Evolutionary conservation across 2,113 vertebrate species (phyloP), one percentile per base, ranked within the genome.

Genomic region (Brachypteracias leptosomus): DNA sequence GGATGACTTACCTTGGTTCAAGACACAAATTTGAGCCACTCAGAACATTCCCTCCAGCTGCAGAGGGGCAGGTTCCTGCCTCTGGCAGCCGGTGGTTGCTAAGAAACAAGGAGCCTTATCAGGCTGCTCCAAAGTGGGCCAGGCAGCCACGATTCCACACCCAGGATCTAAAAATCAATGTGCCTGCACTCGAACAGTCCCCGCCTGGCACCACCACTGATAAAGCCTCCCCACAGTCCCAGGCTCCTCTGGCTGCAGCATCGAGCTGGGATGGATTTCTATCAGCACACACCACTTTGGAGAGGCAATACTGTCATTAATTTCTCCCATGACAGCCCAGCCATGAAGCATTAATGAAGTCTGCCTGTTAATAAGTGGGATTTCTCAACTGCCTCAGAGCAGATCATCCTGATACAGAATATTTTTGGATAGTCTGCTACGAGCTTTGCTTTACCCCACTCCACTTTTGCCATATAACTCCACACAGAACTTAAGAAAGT

Each of bases 21-120:
- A 86, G 89, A 55, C 3, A 83, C 46, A 75, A 65, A 79, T 75
- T 54, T 29, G 79, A 94, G 86, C 65, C 92, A 88, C 68, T 78
- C 85, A 83, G 88, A 55, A 16, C 47, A 73, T 36, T 67, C 94
- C 89, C 82, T 94, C 85, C 94, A 82, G 77, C 76, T 75, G 83
- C 90, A 88, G 65, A 49, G 42, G 79, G 85, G 88, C 87, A 88
- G 65, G 75, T 61, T 88, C n/a, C 81, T 71, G 80, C 82, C 57
- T 75, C 46, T 66, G 67, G 90, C 83, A 86, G 91, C 13, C 77
- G 28, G 52, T 17, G 67, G 97, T 97, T 97, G 96, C 96, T 97
- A 97, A 89, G 96, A 76, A 94, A 97, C 95, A 33, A 73, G 85
- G 85, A 88, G 40, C 51, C 72, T 97, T 96, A 96, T 97, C 96